These are phyloP conservation scores for Oikopleura vanhoeffeni DNA, from an alignment of 23 tunicate genomes.

Conservation along the genomic window DNA sequence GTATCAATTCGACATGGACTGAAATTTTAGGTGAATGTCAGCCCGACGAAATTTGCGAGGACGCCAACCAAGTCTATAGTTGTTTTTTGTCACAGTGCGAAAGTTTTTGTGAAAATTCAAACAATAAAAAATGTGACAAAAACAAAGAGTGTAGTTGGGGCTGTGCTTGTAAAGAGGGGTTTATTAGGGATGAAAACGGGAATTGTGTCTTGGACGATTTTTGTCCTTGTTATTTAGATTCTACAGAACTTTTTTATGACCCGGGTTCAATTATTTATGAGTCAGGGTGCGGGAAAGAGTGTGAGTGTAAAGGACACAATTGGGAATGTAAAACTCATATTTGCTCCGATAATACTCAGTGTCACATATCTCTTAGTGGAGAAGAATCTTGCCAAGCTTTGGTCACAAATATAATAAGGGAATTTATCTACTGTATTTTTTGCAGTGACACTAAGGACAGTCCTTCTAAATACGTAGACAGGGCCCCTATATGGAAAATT, in stretches of 20 bases:
- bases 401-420: too few species aligned
- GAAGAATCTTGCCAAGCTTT: too few species aligned
- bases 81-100: not conserved
- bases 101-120: not conserved
- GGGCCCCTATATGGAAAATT: too few species aligned
- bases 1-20: not conserved
- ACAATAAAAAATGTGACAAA: not conserved
- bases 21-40: not conserved
- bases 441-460: too few species aligned
- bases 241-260: not conserved
- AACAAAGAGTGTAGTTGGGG: not conserved
- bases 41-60: not conserved
- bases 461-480: too few species aligned
- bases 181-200: not conserved
- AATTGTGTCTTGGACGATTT: not conserved
- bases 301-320: not conserved
- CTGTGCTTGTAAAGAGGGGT: not conserved
- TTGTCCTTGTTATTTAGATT: not conserved
- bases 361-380: not conserved
- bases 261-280: not conserved
- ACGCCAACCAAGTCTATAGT: not conserved
- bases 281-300: not conserved
- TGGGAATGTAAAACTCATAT: not conserved
- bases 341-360: not conserved
- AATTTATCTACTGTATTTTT: too few species aligned